Conservation (phyloP, 2,888 invertebrate species). For the Drosophila anomalata region DNA sequence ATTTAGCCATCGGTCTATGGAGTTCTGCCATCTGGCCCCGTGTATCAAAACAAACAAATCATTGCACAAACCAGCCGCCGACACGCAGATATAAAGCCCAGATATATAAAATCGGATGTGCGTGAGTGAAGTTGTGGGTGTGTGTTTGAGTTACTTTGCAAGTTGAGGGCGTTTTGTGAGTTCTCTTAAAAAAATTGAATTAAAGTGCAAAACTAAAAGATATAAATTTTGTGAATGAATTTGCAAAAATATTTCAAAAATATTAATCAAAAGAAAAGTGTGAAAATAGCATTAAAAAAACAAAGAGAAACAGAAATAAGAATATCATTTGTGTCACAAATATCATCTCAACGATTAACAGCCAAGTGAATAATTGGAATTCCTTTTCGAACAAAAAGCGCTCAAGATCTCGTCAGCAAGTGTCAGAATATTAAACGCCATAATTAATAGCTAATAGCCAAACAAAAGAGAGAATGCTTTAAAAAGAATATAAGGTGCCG, state of each 20-base stretch:
- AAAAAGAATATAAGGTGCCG: not conserved
- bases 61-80: slow-evolving; percentile 27
- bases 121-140: slow-evolving; percentile 30
- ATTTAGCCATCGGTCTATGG: slow-evolving; percentile 23
- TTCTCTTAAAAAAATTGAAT: slow-evolving; percentile 8
- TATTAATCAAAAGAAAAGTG: not conserved
- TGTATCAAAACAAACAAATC: slow-evolving; percentile 29
- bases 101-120: slow-evolving; percentile 22
- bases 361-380: not conserved
- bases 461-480: slow-evolving; percentile 21
- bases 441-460: slow-evolving; percentile 20
- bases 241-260: not conserved
- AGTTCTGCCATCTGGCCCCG: slow-evolving; percentile 14
- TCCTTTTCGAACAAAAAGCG: slow-evolving; percentile 4
- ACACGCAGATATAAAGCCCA: not conserved
- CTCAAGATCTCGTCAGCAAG: slow-evolving; percentile 32
- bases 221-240: not conserved
- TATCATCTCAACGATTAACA: not conserved
- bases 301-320: not conserved
- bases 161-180: slow-evolving; percentile 14
- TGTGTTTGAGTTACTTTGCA: slow-evolving; percentile 19
- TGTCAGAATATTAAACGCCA: slow-evolving; percentile 27
- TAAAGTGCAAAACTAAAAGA: slow-evolving; percentile 10
- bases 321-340: not conserved
- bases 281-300: not conserved